phyloP scores from a whole-genome alignment of 2,113 vertebrate genomes.

The Salvator merianae region DNA sequence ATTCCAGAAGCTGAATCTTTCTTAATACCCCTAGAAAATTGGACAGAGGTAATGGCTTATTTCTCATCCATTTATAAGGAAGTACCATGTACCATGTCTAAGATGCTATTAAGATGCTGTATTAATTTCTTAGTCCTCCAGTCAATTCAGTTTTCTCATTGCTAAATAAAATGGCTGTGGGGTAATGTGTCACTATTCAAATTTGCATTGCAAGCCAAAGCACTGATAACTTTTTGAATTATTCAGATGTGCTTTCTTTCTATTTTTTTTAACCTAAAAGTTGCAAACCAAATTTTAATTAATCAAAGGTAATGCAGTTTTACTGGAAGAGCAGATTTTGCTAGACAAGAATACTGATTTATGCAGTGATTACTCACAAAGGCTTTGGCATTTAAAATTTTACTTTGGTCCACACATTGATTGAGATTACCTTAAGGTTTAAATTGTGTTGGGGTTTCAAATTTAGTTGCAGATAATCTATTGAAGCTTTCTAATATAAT shows the following conservation, averaged over 20 bases:
- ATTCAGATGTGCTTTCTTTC: background rate
- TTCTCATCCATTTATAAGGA: slow-evolving; percentile 11
- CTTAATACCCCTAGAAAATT: background rate
- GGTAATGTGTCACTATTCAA: background rate
- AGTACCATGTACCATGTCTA: background rate
- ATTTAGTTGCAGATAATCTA: background rate
- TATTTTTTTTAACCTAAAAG: background rate
- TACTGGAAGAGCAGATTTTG: background rate
- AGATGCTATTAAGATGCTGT: background rate
- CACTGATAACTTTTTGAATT: background rate
- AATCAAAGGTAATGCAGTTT: background rate
- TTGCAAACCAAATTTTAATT: background rate
- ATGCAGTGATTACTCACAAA: too few relatives aligned
- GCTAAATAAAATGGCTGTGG: too few relatives aligned
- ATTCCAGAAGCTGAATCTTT: slow-evolving; percentile 14
- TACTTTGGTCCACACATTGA: background rate
- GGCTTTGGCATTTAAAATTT: background rate
- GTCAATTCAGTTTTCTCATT: background rate
- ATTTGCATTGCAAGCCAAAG: background rate
- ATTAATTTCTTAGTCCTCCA: background rate
- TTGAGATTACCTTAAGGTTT: background rate
- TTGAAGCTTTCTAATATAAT: background rate
- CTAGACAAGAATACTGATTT: background rate
- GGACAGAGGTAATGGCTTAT: slow-evolving; percentile 26
- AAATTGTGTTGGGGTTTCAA: background rate